These are phyloP conservation scores for Alethe castanea DNA, from an alignment of 2,113 vertebrate species.

Conservation along the genomic window DNA sequence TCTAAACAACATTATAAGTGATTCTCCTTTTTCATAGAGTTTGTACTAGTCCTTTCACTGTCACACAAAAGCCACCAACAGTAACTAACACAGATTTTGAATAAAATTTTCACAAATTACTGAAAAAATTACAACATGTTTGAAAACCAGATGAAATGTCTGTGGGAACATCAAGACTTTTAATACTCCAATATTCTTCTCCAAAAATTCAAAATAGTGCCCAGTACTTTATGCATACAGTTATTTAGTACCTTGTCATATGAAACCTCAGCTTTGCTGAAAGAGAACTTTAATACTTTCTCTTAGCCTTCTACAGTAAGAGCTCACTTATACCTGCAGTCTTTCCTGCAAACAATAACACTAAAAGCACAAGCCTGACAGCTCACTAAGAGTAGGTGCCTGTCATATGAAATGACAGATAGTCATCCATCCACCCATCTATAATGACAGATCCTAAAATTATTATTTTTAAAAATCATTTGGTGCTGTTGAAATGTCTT, in stretches of 20 bases:
- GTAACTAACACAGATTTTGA: background rate
- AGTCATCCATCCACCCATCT: slow-evolving; percentile 24
- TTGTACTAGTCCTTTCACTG: background rate
- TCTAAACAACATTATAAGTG: background rate
- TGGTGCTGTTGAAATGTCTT: background rate
- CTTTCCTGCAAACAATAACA: slow-evolving; percentile 12
- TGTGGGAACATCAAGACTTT: background rate
- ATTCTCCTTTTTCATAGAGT: background rate
- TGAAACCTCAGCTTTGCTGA: background rate
- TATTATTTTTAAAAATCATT: background rate
- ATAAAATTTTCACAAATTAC: background rate
- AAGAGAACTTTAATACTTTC: background rate
- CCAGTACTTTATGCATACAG: background rate
- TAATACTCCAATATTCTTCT: background rate
- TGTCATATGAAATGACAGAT: slow-evolving; percentile 27
- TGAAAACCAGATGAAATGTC: background rate
- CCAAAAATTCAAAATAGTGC: background rate
- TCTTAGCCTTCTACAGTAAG: background rate
- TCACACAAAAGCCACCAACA: background rate
- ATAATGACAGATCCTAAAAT: slow-evolving; percentile 10
- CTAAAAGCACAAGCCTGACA: slow-evolving; percentile 6
- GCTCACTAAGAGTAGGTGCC: slow-evolving; percentile 25
- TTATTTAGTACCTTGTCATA: background rate
- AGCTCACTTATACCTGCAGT: slow-evolving; percentile 5
- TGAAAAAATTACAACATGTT: background rate